These are phyloP conservation scores for Gymnopithys bicolor DNA, from an alignment of 2,797 vertebrate genomes.

Conservation along the genomic window DNA sequence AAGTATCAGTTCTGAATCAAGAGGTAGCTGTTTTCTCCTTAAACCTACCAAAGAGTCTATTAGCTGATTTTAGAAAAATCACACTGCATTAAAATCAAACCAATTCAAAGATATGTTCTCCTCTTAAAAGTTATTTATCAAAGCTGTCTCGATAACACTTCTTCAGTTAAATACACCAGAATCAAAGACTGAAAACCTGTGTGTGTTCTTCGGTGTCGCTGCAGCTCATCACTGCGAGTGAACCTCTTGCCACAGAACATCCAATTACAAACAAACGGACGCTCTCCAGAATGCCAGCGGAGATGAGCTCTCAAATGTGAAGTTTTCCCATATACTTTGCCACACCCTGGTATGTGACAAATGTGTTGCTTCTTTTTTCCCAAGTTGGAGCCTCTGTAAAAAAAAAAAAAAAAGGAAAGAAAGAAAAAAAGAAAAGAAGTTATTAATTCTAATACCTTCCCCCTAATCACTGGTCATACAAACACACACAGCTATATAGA, in stretches of 20 bases:
- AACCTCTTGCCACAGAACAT: slow-evolving; percentile 99
- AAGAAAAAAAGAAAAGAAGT: neutral
- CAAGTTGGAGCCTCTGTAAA: slow-evolving; percentile 89
- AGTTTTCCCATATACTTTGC: slow-evolving; percentile 92
- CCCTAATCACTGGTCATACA: neutral
- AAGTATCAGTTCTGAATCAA: neutral
- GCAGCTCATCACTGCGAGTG: slow-evolving; percentile 97
- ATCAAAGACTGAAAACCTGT: slow-evolving; percentile 86
- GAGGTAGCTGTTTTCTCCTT: neutral
- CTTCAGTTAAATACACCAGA: slow-evolving; percentile 23
- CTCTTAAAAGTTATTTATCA: neutral
- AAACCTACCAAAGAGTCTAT: neutral
- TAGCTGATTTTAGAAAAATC: neutral
- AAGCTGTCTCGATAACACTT: neutral
- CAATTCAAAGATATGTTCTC: neutral
- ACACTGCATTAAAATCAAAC: neutral
- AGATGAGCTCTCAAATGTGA: slow-evolving; percentile 98
- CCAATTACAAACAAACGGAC: slow-evolving; percentile 98
- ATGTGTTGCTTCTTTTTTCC: slow-evolving; percentile 98
- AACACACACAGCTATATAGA: neutral
- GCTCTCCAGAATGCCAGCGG: slow-evolving; percentile 98
- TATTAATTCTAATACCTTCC: neutral
- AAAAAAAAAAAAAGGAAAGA: neutral
- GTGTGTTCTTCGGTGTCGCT: slow-evolving; percentile 97
- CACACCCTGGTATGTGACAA: slow-evolving; percentile 94